A percentile compares a stretch with the other conserved stretches of the same genome.
Conservation (phyloP, 2,888 invertebrate genomes). For the Laothoe populi region DNA sequence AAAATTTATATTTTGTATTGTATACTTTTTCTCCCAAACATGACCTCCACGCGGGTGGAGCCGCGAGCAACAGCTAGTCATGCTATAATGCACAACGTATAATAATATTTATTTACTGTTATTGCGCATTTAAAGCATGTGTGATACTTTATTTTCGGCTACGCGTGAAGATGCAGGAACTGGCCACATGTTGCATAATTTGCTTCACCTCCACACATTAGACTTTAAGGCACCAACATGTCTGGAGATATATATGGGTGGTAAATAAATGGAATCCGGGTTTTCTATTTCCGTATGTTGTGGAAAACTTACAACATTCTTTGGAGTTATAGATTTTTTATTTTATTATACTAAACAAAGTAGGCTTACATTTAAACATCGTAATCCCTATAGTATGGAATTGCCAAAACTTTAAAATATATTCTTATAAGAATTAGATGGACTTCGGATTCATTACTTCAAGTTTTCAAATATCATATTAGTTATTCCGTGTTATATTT, state of each 20-base stretch:
- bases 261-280: neutral
- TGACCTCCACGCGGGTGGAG: no score
- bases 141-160: conserved; percentile 1
- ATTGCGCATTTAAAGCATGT: conserved; percentile 16
- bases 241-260: neutral
- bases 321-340: neutral
- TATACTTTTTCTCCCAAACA: no score
- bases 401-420: neutral
- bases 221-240: neutral
- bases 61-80: no score
- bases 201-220: conserved; percentile 18
- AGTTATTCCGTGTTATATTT: no score
- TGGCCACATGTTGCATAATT: conserved; percentile 29
- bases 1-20: no score
- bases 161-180: conserved; percentile 2
- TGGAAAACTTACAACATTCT: neutral
- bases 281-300: neutral
- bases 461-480: neutral
- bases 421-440: neutral
- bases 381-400: neutral
- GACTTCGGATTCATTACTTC: no score
- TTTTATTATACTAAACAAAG: neutral
- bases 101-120: conserved; percentile 4
- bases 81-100: neutral
- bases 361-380: neutral